These are phyloP conservation scores for Sinopyrophorus schimmeli DNA, from an alignment of 2,888 invertebrate species.

Conservation along the genomic window DNA sequence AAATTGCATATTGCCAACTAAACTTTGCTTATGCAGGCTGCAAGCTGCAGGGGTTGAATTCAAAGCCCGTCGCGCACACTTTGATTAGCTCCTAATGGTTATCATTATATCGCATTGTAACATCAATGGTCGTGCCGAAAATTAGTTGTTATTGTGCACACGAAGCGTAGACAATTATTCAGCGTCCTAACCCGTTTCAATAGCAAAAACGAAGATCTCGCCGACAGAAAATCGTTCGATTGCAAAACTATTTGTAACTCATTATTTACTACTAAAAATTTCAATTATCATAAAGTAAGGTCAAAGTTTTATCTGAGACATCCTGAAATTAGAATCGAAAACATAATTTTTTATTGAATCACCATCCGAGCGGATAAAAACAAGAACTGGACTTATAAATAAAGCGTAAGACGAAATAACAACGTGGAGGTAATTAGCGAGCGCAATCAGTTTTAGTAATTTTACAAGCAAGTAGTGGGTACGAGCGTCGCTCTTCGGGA, in stretches of 20 bases:
- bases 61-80: slow-evolving; percentile 25
- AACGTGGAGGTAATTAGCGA: slow-evolving; percentile 17
- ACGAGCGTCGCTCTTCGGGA: slow-evolving; percentile 22
- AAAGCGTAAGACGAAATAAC: slow-evolving; percentile 7
- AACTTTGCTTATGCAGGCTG: slow-evolving; percentile 19
- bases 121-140: slow-evolving; percentile 52
- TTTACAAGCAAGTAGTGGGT: slow-evolving; percentile 29
- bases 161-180: slow-evolving; percentile 34
- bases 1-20: slow-evolving; percentile 14
- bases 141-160: slow-evolving; percentile 53
- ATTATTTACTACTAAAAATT: no score
- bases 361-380: no score
- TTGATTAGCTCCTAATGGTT: slow-evolving; percentile 36
- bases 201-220: no score
- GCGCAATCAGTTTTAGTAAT: slow-evolving; percentile 25
- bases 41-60: slow-evolving; percentile 23
- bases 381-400: no score
- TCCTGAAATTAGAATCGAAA: no score
- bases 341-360: no score
- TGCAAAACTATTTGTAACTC: no score
- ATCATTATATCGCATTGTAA: slow-evolving; percentile 44
- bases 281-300: no score
- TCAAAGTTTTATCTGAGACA: no score
- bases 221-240: no score
- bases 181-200: no score